phyloP scores from a whole-genome alignment of 1,140 invertebrate genomes.

The Drosophila pachea region DNA sequence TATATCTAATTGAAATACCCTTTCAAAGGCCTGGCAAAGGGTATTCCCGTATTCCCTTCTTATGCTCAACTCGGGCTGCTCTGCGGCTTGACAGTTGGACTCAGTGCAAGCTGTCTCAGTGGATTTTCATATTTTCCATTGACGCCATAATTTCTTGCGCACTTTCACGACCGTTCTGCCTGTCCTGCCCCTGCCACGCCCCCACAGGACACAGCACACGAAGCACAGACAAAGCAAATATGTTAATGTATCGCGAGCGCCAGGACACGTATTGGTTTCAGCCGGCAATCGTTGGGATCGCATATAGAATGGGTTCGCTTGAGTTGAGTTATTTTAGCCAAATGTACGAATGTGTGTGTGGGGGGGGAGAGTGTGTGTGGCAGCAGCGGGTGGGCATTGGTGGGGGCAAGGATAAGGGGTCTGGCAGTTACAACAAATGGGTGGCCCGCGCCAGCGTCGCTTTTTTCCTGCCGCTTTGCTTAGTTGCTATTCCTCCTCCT shows the following conservation, averaged over 20 bases:
- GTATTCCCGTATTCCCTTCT: not conserved
- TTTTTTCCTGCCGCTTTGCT: slow-evolving; percentile 60
- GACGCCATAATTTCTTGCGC: slow-evolving; percentile 59
- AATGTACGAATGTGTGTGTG: slow-evolving; percentile 4
- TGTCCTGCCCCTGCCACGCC: no score
- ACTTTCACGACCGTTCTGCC: slow-evolving; percentile 32
- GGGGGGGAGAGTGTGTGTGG: not conserved
- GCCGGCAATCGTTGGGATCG: slow-evolving; percentile 65
- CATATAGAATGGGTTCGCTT: slow-evolving; percentile 42
- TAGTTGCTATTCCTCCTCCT: not conserved
- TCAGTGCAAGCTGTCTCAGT: slow-evolving; percentile 29
- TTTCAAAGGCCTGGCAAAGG: not conserved
- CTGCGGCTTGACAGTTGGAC: slow-evolving; percentile 29
- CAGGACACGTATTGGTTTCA: slow-evolving; percentile 74
- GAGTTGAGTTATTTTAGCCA: slow-evolving; percentile 56
- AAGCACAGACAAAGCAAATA: slow-evolving; percentile 69
- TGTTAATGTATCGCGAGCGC: slow-evolving; percentile 64
- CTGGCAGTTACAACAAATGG: slow-evolving; percentile 63
- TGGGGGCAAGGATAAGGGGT: not conserved
- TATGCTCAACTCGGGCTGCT: no score
- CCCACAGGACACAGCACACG: not conserved
- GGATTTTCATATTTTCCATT: slow-evolving; percentile 58
- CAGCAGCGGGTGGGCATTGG: not conserved
- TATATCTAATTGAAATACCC: no score
- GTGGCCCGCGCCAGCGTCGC: slow-evolving; percentile 72